Evolutionary conservation across 2,888 invertebrate genomes (phyloP).

Genomic region (Helobdella robusta): DNA sequence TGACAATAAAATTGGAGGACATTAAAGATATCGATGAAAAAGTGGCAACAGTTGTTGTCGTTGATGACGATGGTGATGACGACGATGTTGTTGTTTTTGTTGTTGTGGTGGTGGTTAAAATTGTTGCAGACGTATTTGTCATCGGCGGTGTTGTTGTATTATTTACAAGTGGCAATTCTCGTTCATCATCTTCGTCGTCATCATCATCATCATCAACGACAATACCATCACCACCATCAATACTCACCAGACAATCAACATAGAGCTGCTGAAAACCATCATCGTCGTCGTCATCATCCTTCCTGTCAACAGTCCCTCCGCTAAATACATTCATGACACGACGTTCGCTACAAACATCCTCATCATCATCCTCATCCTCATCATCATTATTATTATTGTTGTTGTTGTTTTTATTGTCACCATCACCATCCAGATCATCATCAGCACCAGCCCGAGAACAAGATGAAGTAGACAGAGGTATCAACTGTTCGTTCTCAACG

Average conservation of each 20-base stretch:
- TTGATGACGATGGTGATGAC: not conserved
- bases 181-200: not conserved
- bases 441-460: slow-evolving; percentile 1
- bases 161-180: not conserved
- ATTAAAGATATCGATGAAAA: not conserved
- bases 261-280: too few species aligned
- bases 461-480: too few species aligned
- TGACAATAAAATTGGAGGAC: too few species aligned
- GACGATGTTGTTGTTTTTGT: slow-evolving; percentile 1
- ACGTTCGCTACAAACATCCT: too few species aligned
- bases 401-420: too few species aligned
- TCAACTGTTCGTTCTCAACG: too few species aligned
- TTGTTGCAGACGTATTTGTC: not conserved
- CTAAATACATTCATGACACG: too few species aligned
- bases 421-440: not conserved
- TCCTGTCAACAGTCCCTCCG: too few species aligned
- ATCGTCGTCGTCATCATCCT: too few species aligned
- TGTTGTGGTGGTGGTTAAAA: not conserved
- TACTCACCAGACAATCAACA: not conserved
- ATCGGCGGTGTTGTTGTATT: not conserved
- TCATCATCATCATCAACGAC: too few species aligned
- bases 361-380: too few species aligned
- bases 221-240: not conserved
- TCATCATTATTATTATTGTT: too few species aligned
- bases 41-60: not conserved